phyloP scores from a whole-genome alignment of 2,113 vertebrate genomes.

The Cervus canadensis region DNA sequence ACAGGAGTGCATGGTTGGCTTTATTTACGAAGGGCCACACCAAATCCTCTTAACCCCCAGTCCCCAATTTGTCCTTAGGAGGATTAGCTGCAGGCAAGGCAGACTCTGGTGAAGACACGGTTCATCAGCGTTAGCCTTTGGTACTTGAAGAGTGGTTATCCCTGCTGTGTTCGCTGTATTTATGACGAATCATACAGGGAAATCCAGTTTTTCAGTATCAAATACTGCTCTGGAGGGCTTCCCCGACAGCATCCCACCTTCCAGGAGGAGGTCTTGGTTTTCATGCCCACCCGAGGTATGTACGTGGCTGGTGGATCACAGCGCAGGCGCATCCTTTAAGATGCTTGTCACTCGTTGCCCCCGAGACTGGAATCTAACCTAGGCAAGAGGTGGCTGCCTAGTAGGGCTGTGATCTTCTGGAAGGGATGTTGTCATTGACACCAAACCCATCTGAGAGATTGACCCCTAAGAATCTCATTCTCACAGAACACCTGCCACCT shows the following conservation, averaged over 20 bases:
- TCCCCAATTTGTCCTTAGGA: background rate
- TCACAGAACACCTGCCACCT: background rate
- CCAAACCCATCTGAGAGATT: accelerated
- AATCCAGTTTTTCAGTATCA: slow-evolving; percentile 62
- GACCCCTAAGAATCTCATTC: background rate
- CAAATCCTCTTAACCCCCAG: background rate
- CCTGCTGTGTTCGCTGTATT: slow-evolving; percentile 57
- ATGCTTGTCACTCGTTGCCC: accelerated
- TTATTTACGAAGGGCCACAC: accelerated
- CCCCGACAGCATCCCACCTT: background rate
- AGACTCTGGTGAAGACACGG: background rate
- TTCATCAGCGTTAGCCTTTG: background rate
- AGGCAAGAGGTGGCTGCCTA: background rate
- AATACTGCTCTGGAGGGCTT: slow-evolving; percentile 38
- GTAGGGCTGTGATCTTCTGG: background rate
- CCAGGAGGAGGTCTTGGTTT: background rate
- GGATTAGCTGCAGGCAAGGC: background rate
- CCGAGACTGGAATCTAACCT: accelerated
- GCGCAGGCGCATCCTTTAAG: accelerated
- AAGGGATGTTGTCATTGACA: background rate
- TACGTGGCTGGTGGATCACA: accelerated
- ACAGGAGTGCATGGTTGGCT: background rate
- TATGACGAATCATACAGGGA: slow-evolving; percentile 59
- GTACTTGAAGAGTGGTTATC: slow-evolving; percentile 52
- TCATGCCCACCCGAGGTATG: background rate